Base-by-base conservation (phyloP, 2,797 vertebrate species). In the Neosilurus hyrtlii region DNA sequence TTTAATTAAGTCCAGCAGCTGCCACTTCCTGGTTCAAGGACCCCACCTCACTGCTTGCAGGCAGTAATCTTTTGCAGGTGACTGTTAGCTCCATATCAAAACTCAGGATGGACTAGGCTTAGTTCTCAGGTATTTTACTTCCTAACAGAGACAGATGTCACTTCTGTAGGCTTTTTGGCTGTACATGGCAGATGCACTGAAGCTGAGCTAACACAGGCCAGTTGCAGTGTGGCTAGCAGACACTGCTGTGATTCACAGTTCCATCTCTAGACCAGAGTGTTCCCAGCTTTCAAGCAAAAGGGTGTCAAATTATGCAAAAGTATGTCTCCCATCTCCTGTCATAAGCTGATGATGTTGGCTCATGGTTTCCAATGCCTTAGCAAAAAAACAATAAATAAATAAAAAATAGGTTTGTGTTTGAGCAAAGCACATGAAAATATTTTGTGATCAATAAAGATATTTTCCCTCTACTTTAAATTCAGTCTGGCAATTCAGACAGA, bases 1-100 rank as follows among this genome's bases (percentile, higher is more conserved):
- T 92, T 93, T 96, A 96, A 98, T 96, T 94, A 96, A 94, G 94
- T 95, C 94, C 94, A 95, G 95, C 89, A 91, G 93, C 94, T 94
- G 93, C 90, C 91, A 89, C 90, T 96, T 96, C 93, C 94, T 95
- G 93, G 93, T 91, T 92, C 88, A 90, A 88, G 90, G 86, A 90
- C 88, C 87, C 80, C 89, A 87, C 93, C 93, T 92, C 91, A 91
- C 93, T 87, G 82, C 90, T 91, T 86, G 89, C 90, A 89, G 78
- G 87, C 85, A 78, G n/a, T 95, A 94, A 95, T 95, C 88, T 90
- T 87, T 93, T 91, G 89, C 93, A 94, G 93, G 94, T 94, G 92
- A 92, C 89, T 88, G 88, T 90, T 89, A 89, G 88, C 87, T 76
- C 83, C 88, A 85, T 86, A 86, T 88, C 89, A 86, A 81, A 82